These are phyloP conservation scores for Bugulina stolonifera DNA, from an alignment of 2,888 invertebrate genomes.

Conservation along the genomic window DNA sequence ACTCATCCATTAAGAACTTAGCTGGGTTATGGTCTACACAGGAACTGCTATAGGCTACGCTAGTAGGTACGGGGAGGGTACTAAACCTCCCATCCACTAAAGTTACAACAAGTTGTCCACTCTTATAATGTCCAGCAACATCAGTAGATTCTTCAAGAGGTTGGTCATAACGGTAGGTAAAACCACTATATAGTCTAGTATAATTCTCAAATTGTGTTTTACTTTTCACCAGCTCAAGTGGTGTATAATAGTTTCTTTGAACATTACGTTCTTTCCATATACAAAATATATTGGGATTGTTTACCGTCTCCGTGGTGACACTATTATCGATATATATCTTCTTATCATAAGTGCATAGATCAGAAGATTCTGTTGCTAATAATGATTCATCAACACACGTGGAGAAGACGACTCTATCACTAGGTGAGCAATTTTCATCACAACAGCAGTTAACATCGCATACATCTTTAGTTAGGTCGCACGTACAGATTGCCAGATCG, in stretches of 20 bases:
- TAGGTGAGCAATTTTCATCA: conserved; percentile 66
- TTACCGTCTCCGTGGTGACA: not conserved
- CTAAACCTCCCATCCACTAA: not conserved
- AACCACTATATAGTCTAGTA: not conserved
- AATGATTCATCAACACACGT: conserved; percentile 53
- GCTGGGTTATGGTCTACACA: not conserved
- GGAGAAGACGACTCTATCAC: conserved; percentile 61
- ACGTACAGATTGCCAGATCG: conserved; percentile 48
- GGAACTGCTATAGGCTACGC: not conserved
- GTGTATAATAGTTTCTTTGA: not conserved
- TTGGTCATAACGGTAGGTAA: not conserved
- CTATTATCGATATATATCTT: not conserved
- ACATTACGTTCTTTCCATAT: not conserved
- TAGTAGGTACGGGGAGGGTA: not conserved
- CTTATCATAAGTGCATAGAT: conserved; percentile 1
- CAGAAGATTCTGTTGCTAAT: not conserved
- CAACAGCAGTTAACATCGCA: conserved; percentile 84
- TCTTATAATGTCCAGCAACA: not conserved
- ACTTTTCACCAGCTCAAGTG: not conserved
- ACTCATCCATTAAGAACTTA: not conserved
- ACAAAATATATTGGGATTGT: conserved; percentile 8
- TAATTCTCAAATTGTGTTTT: not conserved
- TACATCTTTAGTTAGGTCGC: conserved; percentile 53
- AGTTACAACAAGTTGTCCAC: not conserved
- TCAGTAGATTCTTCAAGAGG: not conserved